Percentiles rank a stretch among this genome's conserved stretches.
Conservation (phyloP, 2,797 vertebrate species). For the Microctenopoma lineatum region DNA sequence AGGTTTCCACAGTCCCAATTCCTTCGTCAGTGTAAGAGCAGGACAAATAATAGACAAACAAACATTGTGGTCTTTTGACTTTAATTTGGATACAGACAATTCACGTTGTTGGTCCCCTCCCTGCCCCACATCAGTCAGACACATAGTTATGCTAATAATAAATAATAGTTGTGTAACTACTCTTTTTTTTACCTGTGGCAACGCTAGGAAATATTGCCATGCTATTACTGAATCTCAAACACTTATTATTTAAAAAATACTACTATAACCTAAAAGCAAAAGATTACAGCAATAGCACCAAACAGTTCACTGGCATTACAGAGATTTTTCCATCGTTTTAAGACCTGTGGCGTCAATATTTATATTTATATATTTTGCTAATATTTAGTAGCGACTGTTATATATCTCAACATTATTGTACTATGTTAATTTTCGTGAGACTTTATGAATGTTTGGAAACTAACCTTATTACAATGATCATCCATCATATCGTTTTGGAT, state of each 20-base stretch:
- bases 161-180: constrained; percentile 5
- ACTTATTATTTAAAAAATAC: not conserved
- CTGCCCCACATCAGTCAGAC: not conserved
- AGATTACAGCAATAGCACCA: constrained; percentile 4
- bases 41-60: constrained; percentile 1
- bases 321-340: not conserved
- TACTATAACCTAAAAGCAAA: not conserved
- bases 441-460: constrained; percentile 13
- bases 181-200: not conserved
- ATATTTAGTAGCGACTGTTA: not conserved
- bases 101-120: not conserved
- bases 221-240: not conserved
- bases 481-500: not conserved
- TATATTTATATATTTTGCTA: not conserved
- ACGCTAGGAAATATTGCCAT: not conserved
- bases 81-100: not conserved
- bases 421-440: not conserved
- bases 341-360: not conserved
- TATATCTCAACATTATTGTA: not conserved
- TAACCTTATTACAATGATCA: not conserved
- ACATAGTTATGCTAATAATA: not conserved
- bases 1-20: not conserved
- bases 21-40: not conserved
- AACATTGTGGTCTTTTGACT: not conserved
- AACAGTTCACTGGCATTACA: not conserved